phyloP scores from a whole-genome alignment of 1,140 invertebrate species.

The Neodiprion virginianus region DNA sequence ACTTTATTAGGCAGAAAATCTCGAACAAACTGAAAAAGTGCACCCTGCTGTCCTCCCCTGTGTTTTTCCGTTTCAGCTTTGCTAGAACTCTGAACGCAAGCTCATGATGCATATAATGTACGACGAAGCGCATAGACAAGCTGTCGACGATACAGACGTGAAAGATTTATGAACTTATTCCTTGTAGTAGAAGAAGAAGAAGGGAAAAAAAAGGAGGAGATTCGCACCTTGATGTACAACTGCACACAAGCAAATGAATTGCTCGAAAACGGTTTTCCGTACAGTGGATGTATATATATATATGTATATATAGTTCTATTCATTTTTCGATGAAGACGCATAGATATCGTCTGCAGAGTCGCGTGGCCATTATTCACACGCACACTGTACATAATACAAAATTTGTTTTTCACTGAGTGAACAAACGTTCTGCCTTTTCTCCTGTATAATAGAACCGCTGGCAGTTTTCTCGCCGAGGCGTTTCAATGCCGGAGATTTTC shows the following conservation, averaged over 20 bases:
- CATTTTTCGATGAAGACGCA: neutral
- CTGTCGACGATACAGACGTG: neutral
- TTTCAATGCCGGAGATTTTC: neutral
- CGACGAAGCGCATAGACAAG: no score
- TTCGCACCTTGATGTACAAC: neutral
- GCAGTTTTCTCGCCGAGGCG: neutral
- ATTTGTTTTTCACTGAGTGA: neutral
- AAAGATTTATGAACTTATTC: neutral
- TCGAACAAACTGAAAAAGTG: neutral
- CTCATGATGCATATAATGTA: no score
- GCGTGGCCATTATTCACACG: neutral
- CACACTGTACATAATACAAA: neutral
- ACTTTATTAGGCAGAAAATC: constrained; percentile 5
- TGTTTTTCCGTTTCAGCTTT: no score
- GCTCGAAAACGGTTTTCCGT: neutral
- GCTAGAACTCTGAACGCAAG: no score
- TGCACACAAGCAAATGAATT: constrained; percentile 4
- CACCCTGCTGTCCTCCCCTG: neutral
- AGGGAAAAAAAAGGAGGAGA: neutral
- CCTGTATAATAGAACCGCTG: no score
- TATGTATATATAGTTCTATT: neutral
- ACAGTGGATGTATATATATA: neutral
- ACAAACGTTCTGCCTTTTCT: no score
- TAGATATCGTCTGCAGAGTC: neutral
- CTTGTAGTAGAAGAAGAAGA: neutral